Conservation (phyloP, 2,113 vertebrate genomes). For the Indicator maculatus region DNA sequence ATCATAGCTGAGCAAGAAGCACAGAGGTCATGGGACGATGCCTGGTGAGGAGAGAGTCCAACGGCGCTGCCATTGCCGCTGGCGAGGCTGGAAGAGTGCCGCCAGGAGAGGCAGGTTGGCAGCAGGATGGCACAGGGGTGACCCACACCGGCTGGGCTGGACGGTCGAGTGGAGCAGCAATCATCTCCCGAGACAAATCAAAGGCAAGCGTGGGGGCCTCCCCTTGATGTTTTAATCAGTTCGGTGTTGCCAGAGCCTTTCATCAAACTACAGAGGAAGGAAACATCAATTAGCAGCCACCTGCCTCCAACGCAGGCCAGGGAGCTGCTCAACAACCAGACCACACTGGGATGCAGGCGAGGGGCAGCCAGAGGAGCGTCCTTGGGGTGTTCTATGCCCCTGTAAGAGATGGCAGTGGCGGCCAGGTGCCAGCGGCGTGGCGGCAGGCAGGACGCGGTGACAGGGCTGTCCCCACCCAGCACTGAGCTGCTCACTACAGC, state of each 20-base stretch:
- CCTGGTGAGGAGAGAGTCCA: neutral
- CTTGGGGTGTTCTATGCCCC: neutral
- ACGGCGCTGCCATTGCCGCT: accelerated
- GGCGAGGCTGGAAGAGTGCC: neutral
- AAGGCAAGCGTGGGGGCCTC: conserved; percentile 39
- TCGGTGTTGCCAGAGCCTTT: conserved; percentile 44
- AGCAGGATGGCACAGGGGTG: accelerated
- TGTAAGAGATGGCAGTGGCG: neutral
- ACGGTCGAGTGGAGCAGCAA: neutral
- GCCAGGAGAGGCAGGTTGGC: neutral
- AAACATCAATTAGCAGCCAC: conserved; percentile 65
- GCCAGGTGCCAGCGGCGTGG: neutral
- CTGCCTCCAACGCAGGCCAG: neutral
- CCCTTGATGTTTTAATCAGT: conserved; percentile 70
- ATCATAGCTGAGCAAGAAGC: neutral
- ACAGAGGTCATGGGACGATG: neutral
- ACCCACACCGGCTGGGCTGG: neutral
- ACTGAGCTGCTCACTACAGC: neutral
- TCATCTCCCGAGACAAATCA: conserved; percentile 47
- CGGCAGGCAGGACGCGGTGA: neutral
- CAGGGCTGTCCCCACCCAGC: conserved; percentile 39
- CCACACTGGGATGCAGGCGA: accelerated
- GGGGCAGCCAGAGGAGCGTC: accelerated
- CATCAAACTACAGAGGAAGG: conserved; percentile 69
- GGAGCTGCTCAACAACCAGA: neutral